Evolutionary conservation across 2,797 vertebrate genomes (phyloP), one percentile per base, ranked within the genome.

Genomic region (Emydoidea blandingii): DNA sequence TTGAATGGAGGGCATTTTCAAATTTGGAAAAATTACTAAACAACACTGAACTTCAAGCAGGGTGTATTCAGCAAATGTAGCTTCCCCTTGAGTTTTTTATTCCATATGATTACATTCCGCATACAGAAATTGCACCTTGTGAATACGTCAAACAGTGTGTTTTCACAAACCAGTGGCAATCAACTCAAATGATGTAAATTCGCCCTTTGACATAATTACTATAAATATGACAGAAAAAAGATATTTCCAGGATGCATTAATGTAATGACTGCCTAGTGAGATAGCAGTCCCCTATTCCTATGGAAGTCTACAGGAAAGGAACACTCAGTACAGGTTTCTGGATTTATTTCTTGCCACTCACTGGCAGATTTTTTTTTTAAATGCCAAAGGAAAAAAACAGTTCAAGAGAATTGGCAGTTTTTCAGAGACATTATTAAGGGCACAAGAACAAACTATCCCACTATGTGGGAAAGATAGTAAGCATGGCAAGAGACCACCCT

Each of bases 161-260:
- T 98, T 98, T 97, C 97, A 97, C 94, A 98, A 98, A 98, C 96
- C 97, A 96, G 93, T 91, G 95, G 95, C 98, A 98, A 98, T 98
- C 97, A 98, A 92, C 97, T 97, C 93, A 97, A 97, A 97, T 98
- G 97, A 98, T 98, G 98, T 98, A 97, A 98, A 98, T 96, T 98
- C 97, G 95, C 94, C 89, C 95, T 98, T 98, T 98, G 94, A 94
- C 96, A 98, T 91, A 97, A 98, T 98, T 97, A 91, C 92, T 97
- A 96, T 97, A 98, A 98, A 97, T 97, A 96, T 97, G 97, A 95
- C 96, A 98, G 97, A 94, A 96, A 91, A 97, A 97, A 74, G 6
- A 85, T 95, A 96, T 95, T 97, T 94, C 91, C 94, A 83, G 78
- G 52, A 72, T 89, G 72, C 85, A 86, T 87, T 95, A 80, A 93